Base-by-base conservation (phyloP, 1,140 invertebrate genomes). In the Aphelinus atriplicis region DNA sequence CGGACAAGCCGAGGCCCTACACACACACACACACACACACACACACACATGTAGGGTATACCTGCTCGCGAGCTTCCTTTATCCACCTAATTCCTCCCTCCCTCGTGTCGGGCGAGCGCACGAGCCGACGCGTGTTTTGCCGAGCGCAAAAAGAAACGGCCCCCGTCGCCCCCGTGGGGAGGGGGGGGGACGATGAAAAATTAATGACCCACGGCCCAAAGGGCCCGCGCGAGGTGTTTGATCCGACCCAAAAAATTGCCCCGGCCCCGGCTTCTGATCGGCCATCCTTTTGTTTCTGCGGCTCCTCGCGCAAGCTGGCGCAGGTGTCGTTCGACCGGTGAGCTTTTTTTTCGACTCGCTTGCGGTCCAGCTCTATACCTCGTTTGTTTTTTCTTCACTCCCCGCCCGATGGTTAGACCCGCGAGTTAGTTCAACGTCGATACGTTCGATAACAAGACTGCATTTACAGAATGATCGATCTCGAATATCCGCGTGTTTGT, bases 111-210 rank as follows among this genome's bases (percentile, higher is more conserved):
- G 26, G 26, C 26, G 26, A 26, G 26, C 26, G 64, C 72, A 69
- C 76, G 75, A 74, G 74, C 73, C 76, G 77, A 78, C 77, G 72
- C 75, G 65, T 69, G 26, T 26, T 26, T 26, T 26, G 26, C 26
- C 26, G 60, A 56, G 3, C 26, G 1, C 1, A 51, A 26, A n/a
- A 46, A 48, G 3, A 3, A 7, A 64, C 0, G 51, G 1, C 45
- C 3, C 45, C 51, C 9, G 26, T 43, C 58, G 42, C 7, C 43
- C 46, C 2, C 46, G 62, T 9, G 64, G 7, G 47, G 9, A 3
- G 6, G 56, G 50, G 3, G n/a, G 46, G 45, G 26, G 2, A 3
- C 68, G 48, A 58, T 65, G 62, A 72, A 65, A 65, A 72, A 67
- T 73, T 60, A 73, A 66, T 61, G 55, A 66, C 53, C 46, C 45